phyloP scores from a whole-genome alignment of 2,797 vertebrate species.

The Enteromius fasciolatus region DNA sequence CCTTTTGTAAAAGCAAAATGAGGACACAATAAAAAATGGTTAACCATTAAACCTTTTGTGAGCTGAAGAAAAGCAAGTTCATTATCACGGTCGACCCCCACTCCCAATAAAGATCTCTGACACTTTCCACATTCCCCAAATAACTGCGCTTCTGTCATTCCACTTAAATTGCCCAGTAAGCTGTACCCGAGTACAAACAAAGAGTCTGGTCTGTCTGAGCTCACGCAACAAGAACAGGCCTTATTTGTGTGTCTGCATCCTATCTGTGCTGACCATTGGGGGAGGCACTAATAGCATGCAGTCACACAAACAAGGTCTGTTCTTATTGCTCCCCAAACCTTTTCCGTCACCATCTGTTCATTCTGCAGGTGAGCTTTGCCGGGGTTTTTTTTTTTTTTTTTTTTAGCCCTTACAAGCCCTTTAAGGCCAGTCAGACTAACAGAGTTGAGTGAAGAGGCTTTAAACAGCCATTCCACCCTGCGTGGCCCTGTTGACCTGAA shows the following conservation, averaged over 20 bases:
- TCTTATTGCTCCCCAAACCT: conserved; percentile 36
- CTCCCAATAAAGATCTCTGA: conserved; percentile 64
- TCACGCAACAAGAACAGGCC: conserved; percentile 63
- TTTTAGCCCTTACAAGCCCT: conserved; percentile 33
- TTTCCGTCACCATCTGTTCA: conserved; percentile 63
- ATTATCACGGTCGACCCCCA: conserved; percentile 56
- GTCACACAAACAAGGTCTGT: conserved; percentile 47
- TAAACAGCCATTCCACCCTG: conserved; percentile 35
- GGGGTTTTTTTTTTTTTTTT: neutral
- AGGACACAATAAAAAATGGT: conserved; percentile 24
- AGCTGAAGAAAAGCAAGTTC: conserved; percentile 55
- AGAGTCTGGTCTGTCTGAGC: conserved; percentile 65
- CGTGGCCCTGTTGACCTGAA: conserved; percentile 42
- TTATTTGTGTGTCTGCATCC: conserved; percentile 65
- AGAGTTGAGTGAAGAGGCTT: conserved; percentile 56
- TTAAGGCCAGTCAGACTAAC: conserved; percentile 50
- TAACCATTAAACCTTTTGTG: conserved; percentile 38
- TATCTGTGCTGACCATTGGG: conserved; percentile 53
- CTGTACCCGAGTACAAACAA: conserved; percentile 70
- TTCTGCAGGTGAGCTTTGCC: conserved; percentile 55
- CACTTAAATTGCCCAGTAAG: conserved; percentile 75
- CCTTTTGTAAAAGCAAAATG: conserved; percentile 22
- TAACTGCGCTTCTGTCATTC: conserved; percentile 76
- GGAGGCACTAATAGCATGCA: conserved; percentile 46
- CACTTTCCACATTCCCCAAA: conserved; percentile 77